Percentiles rank a stretch among this genome's conserved stretches.
phyloP scores from a whole-genome alignment of 37 sponge, comb jelly and placozoan species.

The Dysidea cf. avara region DNA sequence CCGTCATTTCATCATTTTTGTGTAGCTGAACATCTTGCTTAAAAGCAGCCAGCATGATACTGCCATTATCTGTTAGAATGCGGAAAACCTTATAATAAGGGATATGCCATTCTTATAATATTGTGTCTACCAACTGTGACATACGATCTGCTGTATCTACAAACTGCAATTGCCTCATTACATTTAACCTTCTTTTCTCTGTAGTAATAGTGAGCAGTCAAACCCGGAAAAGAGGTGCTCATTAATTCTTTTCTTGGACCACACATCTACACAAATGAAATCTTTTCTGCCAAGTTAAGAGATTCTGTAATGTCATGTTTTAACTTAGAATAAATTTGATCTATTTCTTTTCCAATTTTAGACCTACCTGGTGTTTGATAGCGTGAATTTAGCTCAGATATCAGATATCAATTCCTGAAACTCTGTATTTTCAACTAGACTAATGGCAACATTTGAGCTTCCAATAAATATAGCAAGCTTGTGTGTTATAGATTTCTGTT shows the following conservation, averaged over 20 bases:
- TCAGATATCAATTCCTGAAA: not conserved
- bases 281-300: not conserved
- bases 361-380: too few relatives aligned
- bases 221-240: slow-evolving; percentile 11
- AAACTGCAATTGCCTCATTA: too few relatives aligned
- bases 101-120: slow-evolving; percentile 16
- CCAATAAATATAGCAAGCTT: slow-evolving; percentile 19
- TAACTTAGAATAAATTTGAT: too few relatives aligned
- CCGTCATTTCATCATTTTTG: too few relatives aligned
- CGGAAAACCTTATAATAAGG: too few relatives aligned
- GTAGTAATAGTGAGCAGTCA: too few relatives aligned
- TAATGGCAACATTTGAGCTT: too few relatives aligned
- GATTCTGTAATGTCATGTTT: too few relatives aligned
- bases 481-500: not conserved
- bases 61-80: slow-evolving; percentile 26
- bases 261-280: slow-evolving; percentile 23
- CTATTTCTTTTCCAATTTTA: too few relatives aligned
- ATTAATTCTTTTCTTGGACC: slow-evolving; percentile 26
- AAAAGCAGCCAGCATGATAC: slow-evolving; percentile 29
- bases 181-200: too few relatives aligned
- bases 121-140: not conserved
- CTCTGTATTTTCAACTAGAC: slow-evolving; percentile 4
- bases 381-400: too few relatives aligned
- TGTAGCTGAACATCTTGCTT: too few relatives aligned
- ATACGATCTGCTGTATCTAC: slow-evolving; percentile 3